Evolutionary conservation across 2,888 invertebrate genomes (phyloP), one percentile per base, ranked within the genome.

Genomic region (Cyaniris semiargus): DNA sequence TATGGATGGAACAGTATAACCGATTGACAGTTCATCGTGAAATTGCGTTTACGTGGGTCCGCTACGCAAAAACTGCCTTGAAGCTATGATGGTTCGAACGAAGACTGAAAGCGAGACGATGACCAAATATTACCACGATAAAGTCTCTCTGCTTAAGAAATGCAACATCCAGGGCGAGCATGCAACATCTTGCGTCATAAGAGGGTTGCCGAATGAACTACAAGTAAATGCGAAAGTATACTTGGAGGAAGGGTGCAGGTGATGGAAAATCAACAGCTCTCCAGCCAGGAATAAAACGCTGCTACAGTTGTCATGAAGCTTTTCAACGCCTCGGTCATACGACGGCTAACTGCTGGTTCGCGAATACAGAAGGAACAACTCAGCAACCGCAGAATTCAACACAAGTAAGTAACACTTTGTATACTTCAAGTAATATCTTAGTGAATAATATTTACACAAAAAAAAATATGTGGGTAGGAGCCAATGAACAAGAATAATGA

Each of bases 41-140:
- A 27, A 27, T 27, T 27, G 27, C 27, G 27, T 27, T 27, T 27
- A 27, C 27, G 27, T 27, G 27, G 27, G 27, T 27, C 27, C 27
- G 27, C 27, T 27, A 27, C 27, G 27, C n/a, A 27, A 27, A 27
- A 27, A 27, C 27, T 27, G 27, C 27, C 27, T 27, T 27, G 27
- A 27, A 27, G 27, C 27, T 27, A 27, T 27, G 27, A 27, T 27
- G 27, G 27, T 27, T 27, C 27, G 27, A 27, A 27, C 27, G 27
- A 27, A 27, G 27, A 27, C 27, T 27, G 27, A 27, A 27, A 27
- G 27, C 27, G 85, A 82, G 77, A 81, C 81, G 6, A 86, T 86
- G 85, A 84, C 84, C 1, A 83, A 83, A 70, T 87, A 86, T 72
- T 86, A 79, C 53, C 82, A 84, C 58, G 81, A 79, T 1, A 83